These are phyloP conservation scores for Hylia prasina DNA, from an alignment of 2,113 vertebrate genomes.

Conservation along the genomic window DNA sequence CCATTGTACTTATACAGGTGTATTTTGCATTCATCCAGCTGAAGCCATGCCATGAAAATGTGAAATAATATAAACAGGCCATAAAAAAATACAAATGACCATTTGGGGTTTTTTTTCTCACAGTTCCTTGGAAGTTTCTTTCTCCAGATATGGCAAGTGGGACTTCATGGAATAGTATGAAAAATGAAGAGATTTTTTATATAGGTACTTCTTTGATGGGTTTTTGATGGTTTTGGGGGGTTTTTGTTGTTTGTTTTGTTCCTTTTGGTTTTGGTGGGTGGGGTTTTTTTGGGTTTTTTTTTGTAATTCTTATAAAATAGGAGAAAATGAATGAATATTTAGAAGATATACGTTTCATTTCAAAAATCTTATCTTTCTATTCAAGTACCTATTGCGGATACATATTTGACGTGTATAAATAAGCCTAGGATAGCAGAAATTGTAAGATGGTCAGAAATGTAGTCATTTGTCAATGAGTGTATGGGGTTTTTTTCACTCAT, in stretches of 20 bases:
- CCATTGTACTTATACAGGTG: background rate
- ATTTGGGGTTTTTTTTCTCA: fast-evolving
- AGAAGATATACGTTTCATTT: background rate
- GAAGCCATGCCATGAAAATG: background rate
- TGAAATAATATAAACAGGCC: background rate
- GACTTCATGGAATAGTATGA: background rate
- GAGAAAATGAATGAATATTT: background rate
- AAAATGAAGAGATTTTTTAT: background rate
- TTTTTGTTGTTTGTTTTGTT: background rate
- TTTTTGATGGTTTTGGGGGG: background rate
- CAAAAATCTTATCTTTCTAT: background rate
- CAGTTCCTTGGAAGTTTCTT: background rate
- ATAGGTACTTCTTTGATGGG: background rate
- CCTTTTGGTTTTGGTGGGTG: too few relatives aligned
- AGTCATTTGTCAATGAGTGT: background rate
- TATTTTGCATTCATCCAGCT: background rate
- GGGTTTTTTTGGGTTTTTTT: background rate
- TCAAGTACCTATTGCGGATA: background rate
- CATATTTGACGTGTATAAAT: background rate
- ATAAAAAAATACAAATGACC: background rate
- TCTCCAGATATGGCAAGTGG: background rate
- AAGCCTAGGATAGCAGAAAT: background rate
- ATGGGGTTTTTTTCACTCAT: background rate
- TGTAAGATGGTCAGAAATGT: background rate
- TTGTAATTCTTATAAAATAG: background rate